These are phyloP conservation scores for Leptoclinus maculatus DNA, from an alignment of 2,797 vertebrate genomes.

Conservation along the genomic window DNA sequence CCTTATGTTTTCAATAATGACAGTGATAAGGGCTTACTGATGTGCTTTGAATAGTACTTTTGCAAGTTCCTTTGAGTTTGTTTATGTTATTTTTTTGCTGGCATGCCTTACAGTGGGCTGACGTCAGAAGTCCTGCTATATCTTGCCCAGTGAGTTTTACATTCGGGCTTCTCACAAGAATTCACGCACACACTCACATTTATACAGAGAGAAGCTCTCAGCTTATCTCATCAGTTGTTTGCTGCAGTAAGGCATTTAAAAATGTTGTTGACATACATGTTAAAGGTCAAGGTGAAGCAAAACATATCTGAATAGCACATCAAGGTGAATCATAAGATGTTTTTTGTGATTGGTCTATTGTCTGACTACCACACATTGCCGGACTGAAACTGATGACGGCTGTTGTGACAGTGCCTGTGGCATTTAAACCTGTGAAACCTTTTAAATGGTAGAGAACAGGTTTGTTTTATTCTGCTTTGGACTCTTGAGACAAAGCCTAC, in stretches of 20 bases:
- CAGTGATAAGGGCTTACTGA: slow-evolving; percentile 12
- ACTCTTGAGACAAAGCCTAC: slow-evolving; percentile 35
- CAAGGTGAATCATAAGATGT: background rate
- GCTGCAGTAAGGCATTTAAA: slow-evolving; percentile 29
- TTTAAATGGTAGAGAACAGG: slow-evolving; percentile 1
- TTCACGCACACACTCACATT: slow-evolving; percentile 7
- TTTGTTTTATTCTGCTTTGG: slow-evolving; percentile 27
- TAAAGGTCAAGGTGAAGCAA: background rate
- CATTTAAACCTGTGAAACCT: slow-evolving; percentile 8
- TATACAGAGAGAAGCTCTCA: slow-evolving; percentile 17
- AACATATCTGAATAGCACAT: background rate
- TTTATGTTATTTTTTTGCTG: background rate
- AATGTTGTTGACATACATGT: slow-evolving; percentile 6
- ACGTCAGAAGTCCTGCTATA: slow-evolving; percentile 51
- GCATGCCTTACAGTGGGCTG: slow-evolving; percentile 6
- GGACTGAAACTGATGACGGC: background rate
- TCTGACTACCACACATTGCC: background rate
- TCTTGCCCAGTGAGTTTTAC: slow-evolving; percentile 55
- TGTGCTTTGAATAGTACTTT: slow-evolving; percentile 12
- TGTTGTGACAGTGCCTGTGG: background rate
- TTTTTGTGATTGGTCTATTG: background rate
- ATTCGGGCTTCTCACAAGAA: slow-evolving; percentile 41
- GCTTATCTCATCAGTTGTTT: slow-evolving; percentile 49
- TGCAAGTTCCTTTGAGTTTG: background rate
- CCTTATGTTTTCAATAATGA: slow-evolving; percentile 2